Evolutionary conservation across 2,888 invertebrate genomes (phyloP).

Genomic region (Agonopterix heracliana): DNA sequence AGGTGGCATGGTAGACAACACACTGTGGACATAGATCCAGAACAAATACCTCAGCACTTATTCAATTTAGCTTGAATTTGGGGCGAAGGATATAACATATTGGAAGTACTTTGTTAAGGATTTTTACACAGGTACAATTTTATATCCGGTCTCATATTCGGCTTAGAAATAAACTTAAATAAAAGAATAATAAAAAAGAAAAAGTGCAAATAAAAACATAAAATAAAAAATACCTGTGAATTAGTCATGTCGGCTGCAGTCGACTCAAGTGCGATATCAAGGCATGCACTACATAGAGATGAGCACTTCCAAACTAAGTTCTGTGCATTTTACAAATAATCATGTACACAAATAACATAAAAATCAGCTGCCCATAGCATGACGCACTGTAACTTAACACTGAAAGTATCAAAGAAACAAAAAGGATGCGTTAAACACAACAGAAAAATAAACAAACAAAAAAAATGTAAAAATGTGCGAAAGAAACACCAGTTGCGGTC

Average conservation of each 20-base stretch:
- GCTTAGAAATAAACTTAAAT: background rate
- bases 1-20: too few relatives aligned
- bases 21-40: too few relatives aligned
- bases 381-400: slow-evolving; percentile 67
- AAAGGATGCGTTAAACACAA: slow-evolving; percentile 57
- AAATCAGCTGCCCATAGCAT: slow-evolving; percentile 62
- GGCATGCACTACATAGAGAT: slow-evolving; percentile 69
- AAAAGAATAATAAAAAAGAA: slow-evolving; percentile 21
- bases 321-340: slow-evolving; percentile 67
- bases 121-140: too few relatives aligned
- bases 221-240: slow-evolving; percentile 73
- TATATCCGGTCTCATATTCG: too few relatives aligned
- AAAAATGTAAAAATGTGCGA: slow-evolving; percentile 33
- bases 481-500: slow-evolving; percentile 20
- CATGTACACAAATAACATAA: slow-evolving; percentile 61
- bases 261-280: slow-evolving; percentile 60
- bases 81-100: too few relatives aligned
- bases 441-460: slow-evolving; percentile 25
- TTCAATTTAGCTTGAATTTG: too few relatives aligned
- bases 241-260: slow-evolving; percentile 74
- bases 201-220: slow-evolving; percentile 37
- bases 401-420: slow-evolving; percentile 64
- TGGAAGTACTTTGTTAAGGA: too few relatives aligned
- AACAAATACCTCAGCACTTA: too few relatives aligned
- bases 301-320: slow-evolving; percentile 47